Percentiles rank a stretch among this genome's conserved stretches.
phyloP scores from a whole-genome alignment of 2,113 vertebrate genomes.

The Promerops cafer region DNA sequence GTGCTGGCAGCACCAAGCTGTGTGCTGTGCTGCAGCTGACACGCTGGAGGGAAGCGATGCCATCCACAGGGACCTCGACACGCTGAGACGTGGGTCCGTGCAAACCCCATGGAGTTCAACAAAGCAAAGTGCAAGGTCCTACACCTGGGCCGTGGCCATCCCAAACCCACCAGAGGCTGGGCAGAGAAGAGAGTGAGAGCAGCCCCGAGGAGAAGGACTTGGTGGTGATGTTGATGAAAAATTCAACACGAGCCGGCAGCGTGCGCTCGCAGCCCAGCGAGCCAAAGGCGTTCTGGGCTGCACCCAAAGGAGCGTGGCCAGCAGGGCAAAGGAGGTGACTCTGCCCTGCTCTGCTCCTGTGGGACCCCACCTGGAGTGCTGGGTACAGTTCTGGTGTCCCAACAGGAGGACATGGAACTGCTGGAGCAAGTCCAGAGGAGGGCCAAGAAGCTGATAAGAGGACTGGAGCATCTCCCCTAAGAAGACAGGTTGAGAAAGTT shows the following conservation, averaged over 20 bases:
- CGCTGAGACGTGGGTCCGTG: fast-evolving
- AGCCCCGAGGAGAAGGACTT: neutral
- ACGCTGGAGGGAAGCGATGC: neutral
- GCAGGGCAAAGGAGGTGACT: neutral
- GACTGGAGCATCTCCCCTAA: fast-evolving
- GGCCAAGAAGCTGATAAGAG: neutral
- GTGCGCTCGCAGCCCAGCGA: neutral
- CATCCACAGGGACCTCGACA: neutral
- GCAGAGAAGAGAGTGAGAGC: neutral
- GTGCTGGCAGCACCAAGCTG: neutral
- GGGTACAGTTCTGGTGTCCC: neutral
- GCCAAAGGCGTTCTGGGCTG: neutral
- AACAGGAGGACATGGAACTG: neutral
- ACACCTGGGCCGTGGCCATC: neutral
- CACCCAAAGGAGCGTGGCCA: neutral
- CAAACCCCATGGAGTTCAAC: neutral
- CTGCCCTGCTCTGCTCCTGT: neutral
- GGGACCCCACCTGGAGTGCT: neutral
- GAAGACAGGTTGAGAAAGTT: neutral
- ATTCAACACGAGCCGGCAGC: fast-evolving
- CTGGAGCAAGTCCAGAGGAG: neutral
- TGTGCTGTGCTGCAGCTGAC: neutral
- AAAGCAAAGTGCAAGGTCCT: neutral
- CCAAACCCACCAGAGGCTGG: neutral
- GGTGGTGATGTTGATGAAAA: neutral